Evolutionary conservation across 2,113 vertebrate genomes (phyloP).

Genomic region (Centropus bengalensis): DNA sequence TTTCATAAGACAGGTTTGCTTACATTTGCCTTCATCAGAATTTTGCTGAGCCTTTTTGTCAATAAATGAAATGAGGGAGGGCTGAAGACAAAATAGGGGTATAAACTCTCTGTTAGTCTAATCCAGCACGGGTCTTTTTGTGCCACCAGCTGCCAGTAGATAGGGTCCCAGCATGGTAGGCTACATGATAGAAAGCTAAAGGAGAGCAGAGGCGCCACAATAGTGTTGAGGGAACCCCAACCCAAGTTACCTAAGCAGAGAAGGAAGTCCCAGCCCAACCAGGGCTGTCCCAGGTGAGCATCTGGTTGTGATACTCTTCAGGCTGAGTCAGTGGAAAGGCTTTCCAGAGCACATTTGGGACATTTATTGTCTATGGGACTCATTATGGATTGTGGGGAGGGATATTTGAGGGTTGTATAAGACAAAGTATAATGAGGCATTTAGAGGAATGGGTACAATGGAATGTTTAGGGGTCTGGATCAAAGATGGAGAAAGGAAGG

Average conservation of each 20-base stretch:
- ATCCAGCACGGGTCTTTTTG: not conserved
- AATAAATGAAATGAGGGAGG: not conserved
- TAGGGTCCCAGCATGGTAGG: not conserved
- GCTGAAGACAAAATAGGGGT: not conserved
- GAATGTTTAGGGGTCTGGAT: not conserved
- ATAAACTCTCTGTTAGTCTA: not conserved
- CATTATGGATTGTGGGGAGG: not conserved
- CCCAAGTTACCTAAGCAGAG: not conserved
- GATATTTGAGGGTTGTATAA: not conserved
- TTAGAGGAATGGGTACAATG: not conserved
- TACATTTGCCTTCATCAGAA: not conserved
- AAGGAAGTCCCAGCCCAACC: not conserved
- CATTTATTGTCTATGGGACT: not conserved
- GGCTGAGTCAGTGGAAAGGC: not conserved
- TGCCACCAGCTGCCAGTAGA: not conserved
- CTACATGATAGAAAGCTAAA: not conserved
- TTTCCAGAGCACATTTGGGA: not conserved
- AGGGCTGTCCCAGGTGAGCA: not conserved
- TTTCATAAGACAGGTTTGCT: not conserved
- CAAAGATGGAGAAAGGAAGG: not conserved
- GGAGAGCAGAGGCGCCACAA: not conserved
- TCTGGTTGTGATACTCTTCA: not conserved
- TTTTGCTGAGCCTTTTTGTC: not conserved
- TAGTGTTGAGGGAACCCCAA: not conserved
- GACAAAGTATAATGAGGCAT: too few relatives aligned